These are phyloP conservation scores for Nothobranchius furzeri DNA, from an alignment of 2,113 vertebrate genomes.

Conservation along the genomic window DNA sequence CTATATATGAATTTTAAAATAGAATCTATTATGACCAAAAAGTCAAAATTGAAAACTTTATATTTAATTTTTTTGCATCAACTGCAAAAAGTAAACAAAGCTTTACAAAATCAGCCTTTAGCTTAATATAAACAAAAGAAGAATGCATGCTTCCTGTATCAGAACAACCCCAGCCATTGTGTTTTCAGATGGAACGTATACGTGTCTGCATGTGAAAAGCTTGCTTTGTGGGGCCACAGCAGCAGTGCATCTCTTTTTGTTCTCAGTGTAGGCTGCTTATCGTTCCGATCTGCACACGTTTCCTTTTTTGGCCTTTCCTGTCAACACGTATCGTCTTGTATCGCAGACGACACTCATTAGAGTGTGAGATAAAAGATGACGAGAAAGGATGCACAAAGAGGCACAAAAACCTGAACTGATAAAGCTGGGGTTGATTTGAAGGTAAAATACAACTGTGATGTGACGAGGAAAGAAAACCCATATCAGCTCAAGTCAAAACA, in stretches of 20 bases:
- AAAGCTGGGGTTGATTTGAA: constrained; percentile 11
- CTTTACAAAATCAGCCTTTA: not conserved
- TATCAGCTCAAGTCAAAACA: not conserved
- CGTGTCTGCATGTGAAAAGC: constrained; percentile 21
- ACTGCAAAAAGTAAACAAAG: not conserved
- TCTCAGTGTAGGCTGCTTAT: constrained; percentile 51
- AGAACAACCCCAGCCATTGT: constrained; percentile 20
- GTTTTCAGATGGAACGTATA: constrained; percentile 14
- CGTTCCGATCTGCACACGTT: constrained; percentile 40
- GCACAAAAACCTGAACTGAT: constrained; percentile 24
- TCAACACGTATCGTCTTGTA: constrained; percentile 54
- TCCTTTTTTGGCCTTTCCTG: constrained; percentile 79
- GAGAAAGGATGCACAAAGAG: constrained; percentile 21
- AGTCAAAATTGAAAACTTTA: no score
- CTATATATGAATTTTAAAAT: no score
- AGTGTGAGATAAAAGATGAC: constrained; percentile 42
- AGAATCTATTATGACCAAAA: no score
- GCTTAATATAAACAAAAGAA: constrained; percentile 26
- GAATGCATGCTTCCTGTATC: constrained; percentile 10
- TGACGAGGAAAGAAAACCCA: constrained; percentile 28
- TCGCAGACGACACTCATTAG: constrained; percentile 51
- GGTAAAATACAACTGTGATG: constrained; percentile 30
- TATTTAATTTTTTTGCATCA: not conserved
- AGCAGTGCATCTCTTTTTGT: constrained; percentile 7
- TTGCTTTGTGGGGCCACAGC: constrained; percentile 24